Percentiles rank a stretch among this genome's conserved stretches.
Evolutionary conservation across 2,888 invertebrate genomes (phyloP).

Genomic region (Mesorhabditis spiculigera): DNA sequence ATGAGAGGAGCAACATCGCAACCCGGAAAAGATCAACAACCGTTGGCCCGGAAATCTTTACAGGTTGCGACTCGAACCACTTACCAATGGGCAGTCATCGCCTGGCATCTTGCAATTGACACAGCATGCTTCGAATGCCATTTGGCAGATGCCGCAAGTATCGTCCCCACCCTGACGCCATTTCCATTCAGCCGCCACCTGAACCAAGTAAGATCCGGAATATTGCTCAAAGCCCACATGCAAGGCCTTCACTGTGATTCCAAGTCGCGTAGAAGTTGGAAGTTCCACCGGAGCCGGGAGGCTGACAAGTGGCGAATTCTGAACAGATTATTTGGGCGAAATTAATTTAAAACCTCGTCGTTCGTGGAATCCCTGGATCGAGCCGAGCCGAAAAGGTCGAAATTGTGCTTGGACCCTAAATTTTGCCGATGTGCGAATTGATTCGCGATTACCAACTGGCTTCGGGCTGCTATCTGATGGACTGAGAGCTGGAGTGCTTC

Average conservation of each 20-base stretch:
- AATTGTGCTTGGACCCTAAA: not conserved
- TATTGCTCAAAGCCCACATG: constrained; percentile 21
- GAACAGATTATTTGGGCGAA: not conserved
- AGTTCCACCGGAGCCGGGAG: constrained; percentile 15
- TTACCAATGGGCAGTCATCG: constrained; percentile 52
- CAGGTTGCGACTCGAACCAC: constrained; percentile 7
- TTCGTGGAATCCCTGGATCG: not conserved
- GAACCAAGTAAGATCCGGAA: constrained; percentile 8
- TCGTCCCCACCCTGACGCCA: constrained; percentile 95
- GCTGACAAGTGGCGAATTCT: not conserved
- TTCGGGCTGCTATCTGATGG: too few relatives aligned
- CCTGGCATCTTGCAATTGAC: constrained; percentile 50
- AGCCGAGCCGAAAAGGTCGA: not conserved
- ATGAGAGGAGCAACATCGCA: not conserved
- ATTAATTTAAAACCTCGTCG: not conserved
- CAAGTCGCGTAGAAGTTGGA: constrained; percentile 22
- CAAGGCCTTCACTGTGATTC: constrained; percentile 23
- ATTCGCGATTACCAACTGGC: too few relatives aligned
- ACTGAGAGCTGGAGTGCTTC: too few relatives aligned
- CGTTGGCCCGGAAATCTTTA: not conserved
- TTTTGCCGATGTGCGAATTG: too few relatives aligned
- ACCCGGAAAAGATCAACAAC: not conserved
- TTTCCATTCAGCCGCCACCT: constrained; percentile 79
- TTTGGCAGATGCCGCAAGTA: constrained; percentile 96
- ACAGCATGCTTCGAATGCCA: constrained; percentile 81